A percentile compares a stretch with the other conserved stretches of the same genome.
phyloP scores from a whole-genome alignment of 1,140 invertebrate species.

The Drosophila aff. region DNA sequence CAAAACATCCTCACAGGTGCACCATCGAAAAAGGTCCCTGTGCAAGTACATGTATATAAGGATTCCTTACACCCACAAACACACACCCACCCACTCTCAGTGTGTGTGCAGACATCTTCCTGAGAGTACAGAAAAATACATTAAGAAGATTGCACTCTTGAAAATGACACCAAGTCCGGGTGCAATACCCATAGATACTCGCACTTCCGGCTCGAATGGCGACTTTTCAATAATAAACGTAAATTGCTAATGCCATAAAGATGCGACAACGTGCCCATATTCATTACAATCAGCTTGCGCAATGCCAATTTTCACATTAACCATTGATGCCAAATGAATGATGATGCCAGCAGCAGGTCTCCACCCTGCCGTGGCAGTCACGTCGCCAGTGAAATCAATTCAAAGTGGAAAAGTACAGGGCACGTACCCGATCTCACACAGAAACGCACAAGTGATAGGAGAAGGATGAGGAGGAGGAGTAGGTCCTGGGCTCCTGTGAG shows the following conservation, averaged over 20 bases:
- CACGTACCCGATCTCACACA: slow-evolving; percentile 53
- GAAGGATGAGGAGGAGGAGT: slow-evolving; percentile 3
- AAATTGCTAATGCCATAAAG: slow-evolving; percentile 74
- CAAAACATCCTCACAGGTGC: slow-evolving; percentile 14
- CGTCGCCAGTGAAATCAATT: slow-evolving; percentile 59
- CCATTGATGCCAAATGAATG: slow-evolving; percentile 77
- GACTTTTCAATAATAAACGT: slow-evolving; percentile 51
- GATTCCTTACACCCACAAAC: neutral
- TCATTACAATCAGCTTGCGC: slow-evolving; percentile 66
- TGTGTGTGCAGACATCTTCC: slow-evolving; percentile 46
- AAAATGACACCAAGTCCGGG: slow-evolving; percentile 64
- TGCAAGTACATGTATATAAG: neutral
- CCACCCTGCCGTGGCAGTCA: slow-evolving; percentile 27
- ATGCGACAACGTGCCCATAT: slow-evolving; percentile 67
- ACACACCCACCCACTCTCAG: neutral
- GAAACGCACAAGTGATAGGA: slow-evolving; percentile 32
- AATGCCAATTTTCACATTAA: slow-evolving; percentile 76
- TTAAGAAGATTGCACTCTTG: slow-evolving; percentile 80
- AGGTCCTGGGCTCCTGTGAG: slow-evolving; percentile 10
- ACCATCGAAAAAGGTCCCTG: slow-evolving; percentile 40
- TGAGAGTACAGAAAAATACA: slow-evolving; percentile 60
- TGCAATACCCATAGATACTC: slow-evolving; percentile 19
- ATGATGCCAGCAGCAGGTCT: slow-evolving; percentile 46
- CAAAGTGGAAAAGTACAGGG: slow-evolving; percentile 62
- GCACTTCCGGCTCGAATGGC: neutral